Percentiles rank a stretch among this genome's conserved stretches.
Evolutionary conservation across 2,797 vertebrate species (phyloP).

Genomic region (Atherinosoma microstoma): DNA sequence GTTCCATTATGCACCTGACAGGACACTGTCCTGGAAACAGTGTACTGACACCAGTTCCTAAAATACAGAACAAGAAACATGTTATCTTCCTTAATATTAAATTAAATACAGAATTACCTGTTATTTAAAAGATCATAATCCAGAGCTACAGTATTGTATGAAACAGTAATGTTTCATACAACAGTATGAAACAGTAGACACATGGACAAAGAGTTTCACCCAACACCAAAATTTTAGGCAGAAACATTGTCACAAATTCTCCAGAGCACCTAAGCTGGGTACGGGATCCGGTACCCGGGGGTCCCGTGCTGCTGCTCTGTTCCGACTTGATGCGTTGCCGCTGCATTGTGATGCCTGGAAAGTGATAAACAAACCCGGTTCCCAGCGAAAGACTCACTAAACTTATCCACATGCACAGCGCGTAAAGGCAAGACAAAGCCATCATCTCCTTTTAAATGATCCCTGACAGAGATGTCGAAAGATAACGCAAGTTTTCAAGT

Average conservation of each 20-base stretch:
- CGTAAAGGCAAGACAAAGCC: conserved; percentile 53
- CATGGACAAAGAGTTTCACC: background rate
- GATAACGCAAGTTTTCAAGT: conserved; percentile 39
- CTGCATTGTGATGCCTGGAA: conserved; percentile 75
- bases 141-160: background rate
- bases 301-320: conserved; percentile 66
- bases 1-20: conserved; percentile 96
- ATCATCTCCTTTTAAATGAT: conserved; percentile 32
- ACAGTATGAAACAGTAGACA: background rate
- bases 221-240: background rate
- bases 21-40: conserved; percentile 89
- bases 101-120: background rate
- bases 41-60: conserved; percentile 97
- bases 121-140: background rate
- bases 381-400: conserved; percentile 57
- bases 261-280: conserved; percentile 76
- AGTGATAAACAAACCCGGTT: conserved; percentile 79
- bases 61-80: conserved; percentile 21
- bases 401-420: conserved; percentile 71
- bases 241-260: background rate
- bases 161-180: too few species aligned
- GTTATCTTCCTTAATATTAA: background rate
- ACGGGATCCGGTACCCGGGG: conserved; percentile 65
- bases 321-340: conserved; percentile 77
- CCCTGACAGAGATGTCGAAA: conserved; percentile 36